A percentile compares a stretch with the other conserved stretches of the same genome.
Conservation (phyloP, 2,113 vertebrate genomes). For the Psephotus haematonotus region DNA sequence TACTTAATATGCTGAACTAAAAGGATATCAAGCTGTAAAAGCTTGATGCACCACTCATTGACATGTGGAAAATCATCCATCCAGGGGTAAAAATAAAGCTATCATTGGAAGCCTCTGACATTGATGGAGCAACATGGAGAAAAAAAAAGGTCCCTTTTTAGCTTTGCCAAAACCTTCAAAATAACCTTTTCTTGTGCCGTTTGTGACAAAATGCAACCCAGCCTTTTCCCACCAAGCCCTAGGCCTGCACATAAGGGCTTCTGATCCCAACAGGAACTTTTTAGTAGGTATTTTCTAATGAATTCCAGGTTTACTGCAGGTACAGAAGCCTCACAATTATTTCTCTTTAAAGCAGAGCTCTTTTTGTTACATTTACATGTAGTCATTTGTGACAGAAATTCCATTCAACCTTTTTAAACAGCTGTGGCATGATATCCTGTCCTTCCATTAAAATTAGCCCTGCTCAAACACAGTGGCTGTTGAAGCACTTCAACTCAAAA, state of each 20-base stretch:
- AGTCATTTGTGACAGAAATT: not conserved
- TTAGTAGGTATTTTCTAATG: not conserved
- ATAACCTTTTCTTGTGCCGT: not conserved
- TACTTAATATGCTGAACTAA: not conserved
- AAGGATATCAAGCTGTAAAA: not conserved
- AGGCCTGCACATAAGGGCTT: not conserved
- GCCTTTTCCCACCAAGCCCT: not conserved
- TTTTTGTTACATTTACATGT: not conserved
- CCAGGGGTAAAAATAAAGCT: not conserved
- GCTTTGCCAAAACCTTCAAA: not conserved
- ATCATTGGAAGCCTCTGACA: not conserved
- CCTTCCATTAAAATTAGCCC: not conserved
- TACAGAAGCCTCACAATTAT: not conserved
- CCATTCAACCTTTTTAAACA: not conserved
- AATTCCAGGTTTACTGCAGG: not conserved
- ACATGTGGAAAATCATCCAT: not conserved
- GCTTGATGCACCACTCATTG: not conserved
- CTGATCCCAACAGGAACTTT: not conserved
- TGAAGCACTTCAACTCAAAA: not conserved
- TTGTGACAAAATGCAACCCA: not conserved
- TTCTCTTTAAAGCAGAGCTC: not conserved
- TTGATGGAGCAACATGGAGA: not conserved
- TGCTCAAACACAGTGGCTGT: not conserved
- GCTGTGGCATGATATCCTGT: not conserved
- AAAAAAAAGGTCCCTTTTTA: not conserved